Base-by-base conservation (phyloP, 2,113 vertebrate species). In the Hyaena hyaena region DNA sequence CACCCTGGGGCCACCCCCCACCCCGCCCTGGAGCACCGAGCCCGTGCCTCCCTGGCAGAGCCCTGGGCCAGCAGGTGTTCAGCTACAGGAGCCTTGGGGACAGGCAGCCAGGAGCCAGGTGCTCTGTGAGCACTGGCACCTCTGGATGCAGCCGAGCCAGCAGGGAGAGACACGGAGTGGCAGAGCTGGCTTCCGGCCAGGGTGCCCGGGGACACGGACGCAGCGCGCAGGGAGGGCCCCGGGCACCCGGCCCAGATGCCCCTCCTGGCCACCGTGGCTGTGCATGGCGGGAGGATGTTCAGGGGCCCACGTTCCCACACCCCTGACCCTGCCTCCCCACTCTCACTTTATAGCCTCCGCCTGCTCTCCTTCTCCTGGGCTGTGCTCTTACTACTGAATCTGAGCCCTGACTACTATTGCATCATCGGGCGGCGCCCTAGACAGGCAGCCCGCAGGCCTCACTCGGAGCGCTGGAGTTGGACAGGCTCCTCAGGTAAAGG, bases 391-490 rank as follows among this genome's bases (percentile, higher is more conserved):
- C 28, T 33, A 17, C 11, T 35, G 10, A 48, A 39, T 28, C n/a
- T 7, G 39, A 16, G 6, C 33, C n/a, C 8, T 0, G 10, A 17
- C 7, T 39, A 16, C 48, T 2, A 0, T n/a, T 16, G 84, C 7
- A 14, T 26, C 16, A 7, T 61, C 48, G 28, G 68, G 68, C 48
- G 6, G 55, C 53, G 31, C n/a, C 74, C 23, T 7, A 23, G 53
- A 94, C 26, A 61, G 0, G 19, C 7, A 15, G 50, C 24, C 19
- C 12, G 17, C 48, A 4, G 76, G 31, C 58, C 61, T 68, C 71
- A 3, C 5, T 50, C 7, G 24, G 45, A 24, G 4, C 10, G 0
- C 14, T 23, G 0, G 15, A 33, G 15, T 11, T 1, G 0, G 5
- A 21, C 65, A 61, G 19, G 24, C n/a, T 2, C 17, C 48, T 68